Conservation (phyloP, 2,888 invertebrate species). For the Yponomeuta cagnagella region DNA sequence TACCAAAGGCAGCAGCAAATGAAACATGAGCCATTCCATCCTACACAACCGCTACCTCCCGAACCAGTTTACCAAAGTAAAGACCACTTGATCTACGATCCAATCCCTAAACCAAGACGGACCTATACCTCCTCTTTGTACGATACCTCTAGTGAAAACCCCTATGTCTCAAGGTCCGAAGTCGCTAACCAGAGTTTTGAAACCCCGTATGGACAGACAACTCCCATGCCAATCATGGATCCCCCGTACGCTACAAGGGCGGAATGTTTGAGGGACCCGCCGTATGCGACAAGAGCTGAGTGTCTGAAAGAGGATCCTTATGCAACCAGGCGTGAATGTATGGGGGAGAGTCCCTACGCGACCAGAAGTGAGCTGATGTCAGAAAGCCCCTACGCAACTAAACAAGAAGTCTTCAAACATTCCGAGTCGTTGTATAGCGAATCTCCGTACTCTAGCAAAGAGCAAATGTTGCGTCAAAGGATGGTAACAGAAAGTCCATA, state of each 20-base stretch:
- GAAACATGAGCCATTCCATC: constrained; percentile 69
- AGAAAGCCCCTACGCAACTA: constrained; percentile 30
- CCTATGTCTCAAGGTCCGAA: constrained; percentile 61
- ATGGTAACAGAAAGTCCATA: constrained; percentile 60
- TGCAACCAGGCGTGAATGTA: constrained; percentile 17
- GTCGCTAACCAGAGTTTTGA: constrained; percentile 62
- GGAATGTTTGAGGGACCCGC: constrained; percentile 16
- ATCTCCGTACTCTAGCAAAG: constrained; percentile 66
- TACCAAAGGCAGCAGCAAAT: constrained; percentile 72
- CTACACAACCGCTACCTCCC: constrained; percentile 70
- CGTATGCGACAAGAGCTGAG: constrained; percentile 39
- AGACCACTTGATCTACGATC: constrained; percentile 67
- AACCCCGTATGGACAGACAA: constrained; percentile 58
- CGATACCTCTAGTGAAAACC: constrained; percentile 64
- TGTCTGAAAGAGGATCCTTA: constrained; percentile 23
- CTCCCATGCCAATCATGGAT: constrained; percentile 59
- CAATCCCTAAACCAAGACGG: constrained; percentile 69
- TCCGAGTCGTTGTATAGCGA: constrained; percentile 55
- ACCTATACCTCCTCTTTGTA: constrained; percentile 62
- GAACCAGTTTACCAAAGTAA: constrained; percentile 72
- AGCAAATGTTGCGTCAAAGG: constrained; percentile 60
- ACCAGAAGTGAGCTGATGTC: constrained; percentile 32
- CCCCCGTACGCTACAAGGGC: constrained; percentile 37
- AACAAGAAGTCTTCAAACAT: constrained; percentile 48
- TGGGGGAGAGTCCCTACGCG: constrained; percentile 24